Evolutionary conservation across 2,113 vertebrate genomes (phyloP).

Genomic region (Cheilinus undulatus): DNA sequence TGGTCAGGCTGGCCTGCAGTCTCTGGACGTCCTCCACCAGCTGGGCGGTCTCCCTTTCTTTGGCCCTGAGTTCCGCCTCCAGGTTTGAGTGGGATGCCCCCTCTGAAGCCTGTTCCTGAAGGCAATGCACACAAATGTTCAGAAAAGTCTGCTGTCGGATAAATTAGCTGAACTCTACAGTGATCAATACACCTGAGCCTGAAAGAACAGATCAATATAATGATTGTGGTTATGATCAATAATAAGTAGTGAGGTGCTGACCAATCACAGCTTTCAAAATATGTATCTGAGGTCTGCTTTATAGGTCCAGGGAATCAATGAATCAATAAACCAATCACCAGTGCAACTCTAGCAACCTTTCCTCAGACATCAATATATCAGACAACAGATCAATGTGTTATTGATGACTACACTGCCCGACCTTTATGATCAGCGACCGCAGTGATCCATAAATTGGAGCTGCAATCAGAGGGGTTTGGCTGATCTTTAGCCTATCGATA

Average conservation of each 20-base stretch:
- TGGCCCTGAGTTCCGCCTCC: constrained; percentile 94
- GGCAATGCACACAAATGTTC: neutral
- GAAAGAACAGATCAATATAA: constrained; percentile 4
- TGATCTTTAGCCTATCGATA: constrained; percentile 57
- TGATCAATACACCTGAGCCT: neutral
- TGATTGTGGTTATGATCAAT: neutral
- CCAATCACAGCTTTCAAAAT: neutral
- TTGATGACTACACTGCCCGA: constrained; percentile 7
- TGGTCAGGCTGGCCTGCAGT: constrained; percentile 96
- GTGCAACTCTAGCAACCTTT: constrained; percentile 23
- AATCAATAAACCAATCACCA: constrained; percentile 37
- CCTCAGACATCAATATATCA: constrained; percentile 14
- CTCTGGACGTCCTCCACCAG: constrained; percentile 97
- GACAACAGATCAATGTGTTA: constrained; percentile 27
- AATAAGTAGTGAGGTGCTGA: neutral
- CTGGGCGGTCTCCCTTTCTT: constrained; percentile 96
- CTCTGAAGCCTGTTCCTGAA: constrained; percentile 90
- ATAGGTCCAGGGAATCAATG: constrained; percentile 14
- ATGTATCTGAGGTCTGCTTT: constrained; percentile 3
- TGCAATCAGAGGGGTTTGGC: constrained; percentile 40
- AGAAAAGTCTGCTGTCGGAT: constrained; percentile 4
- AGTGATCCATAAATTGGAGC: constrained; percentile 37
- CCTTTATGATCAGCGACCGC: constrained; percentile 22
- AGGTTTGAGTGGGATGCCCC: constrained; percentile 89
- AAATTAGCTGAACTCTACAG: neutral